phyloP scores from a whole-genome alignment of 2,888 invertebrate genomes.

The Deladenus siricidicola region DNA sequence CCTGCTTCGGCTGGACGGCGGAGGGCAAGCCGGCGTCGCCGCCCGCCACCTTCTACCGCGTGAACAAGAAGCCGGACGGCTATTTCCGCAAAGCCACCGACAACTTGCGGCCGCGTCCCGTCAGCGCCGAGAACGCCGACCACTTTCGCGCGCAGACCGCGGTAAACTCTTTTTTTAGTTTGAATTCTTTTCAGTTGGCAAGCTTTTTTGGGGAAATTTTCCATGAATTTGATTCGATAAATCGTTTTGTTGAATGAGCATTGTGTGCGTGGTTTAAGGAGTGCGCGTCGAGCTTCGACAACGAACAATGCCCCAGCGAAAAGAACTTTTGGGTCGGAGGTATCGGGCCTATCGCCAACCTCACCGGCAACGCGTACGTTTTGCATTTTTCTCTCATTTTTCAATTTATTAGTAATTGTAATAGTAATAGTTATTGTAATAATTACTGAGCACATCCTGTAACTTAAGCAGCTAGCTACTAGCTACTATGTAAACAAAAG shows the following conservation, averaged over 20 bases:
- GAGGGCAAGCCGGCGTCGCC: slow-evolving; percentile 31
- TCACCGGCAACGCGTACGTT: slow-evolving; percentile 28
- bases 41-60: slow-evolving; percentile 40
- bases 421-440: background rate
- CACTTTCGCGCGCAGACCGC: slow-evolving; percentile 31
- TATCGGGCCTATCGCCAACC: slow-evolving; percentile 44
- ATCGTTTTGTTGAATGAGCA: too few relatives aligned
- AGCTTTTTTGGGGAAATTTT: too few relatives aligned
- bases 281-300: slow-evolving; percentile 40
- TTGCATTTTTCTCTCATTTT: background rate
- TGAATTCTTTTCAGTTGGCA: too few relatives aligned
- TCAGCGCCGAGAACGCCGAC: slow-evolving; percentile 18
- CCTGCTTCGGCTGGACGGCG: slow-evolving; percentile 40
- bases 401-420: slow-evolving; percentile 6
- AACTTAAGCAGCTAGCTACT: background rate
- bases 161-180: slow-evolving; percentile 12
- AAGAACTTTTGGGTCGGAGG: slow-evolving; percentile 48
- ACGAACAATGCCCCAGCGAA: slow-evolving; percentile 33
- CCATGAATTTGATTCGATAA: background rate
- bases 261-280: too few relatives aligned
- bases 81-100: slow-evolving; percentile 29
- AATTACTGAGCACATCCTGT: background rate
- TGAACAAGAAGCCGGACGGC: slow-evolving; percentile 34
- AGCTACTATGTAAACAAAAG: too few relatives aligned
- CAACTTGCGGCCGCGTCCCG: slow-evolving; percentile 15